Conservation (phyloP, 2,113 vertebrate species). For the Serinus canaria region DNA sequence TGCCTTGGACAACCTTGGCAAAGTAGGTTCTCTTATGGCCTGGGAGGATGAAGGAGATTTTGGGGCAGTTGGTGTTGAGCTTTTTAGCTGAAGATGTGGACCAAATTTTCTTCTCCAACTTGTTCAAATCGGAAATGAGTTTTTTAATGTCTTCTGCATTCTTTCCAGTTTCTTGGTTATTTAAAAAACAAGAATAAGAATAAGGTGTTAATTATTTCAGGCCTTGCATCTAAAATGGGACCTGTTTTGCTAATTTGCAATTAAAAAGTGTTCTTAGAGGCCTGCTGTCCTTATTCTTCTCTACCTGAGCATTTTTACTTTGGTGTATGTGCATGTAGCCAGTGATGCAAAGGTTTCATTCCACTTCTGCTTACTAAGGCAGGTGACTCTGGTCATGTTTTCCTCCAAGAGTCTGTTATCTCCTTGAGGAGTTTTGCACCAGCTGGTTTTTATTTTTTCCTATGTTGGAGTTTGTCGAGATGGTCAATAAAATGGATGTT, state of each 20-base stretch:
- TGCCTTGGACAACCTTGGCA: not conserved
- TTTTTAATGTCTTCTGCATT: constrained; percentile 19
- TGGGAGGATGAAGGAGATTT: not conserved
- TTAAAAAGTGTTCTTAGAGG: constrained; percentile 36
- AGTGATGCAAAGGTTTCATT: not conserved
- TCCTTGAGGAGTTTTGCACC: not conserved
- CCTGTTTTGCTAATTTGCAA: not conserved
- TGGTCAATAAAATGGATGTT: constrained; percentile 15
- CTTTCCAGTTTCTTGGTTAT: not conserved
- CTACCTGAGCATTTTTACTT: not conserved
- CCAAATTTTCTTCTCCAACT: not conserved
- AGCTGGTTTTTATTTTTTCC: not conserved
- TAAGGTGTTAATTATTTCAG: constrained; percentile 6
- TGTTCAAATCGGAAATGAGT: not conserved
- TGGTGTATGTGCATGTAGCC: not conserved
- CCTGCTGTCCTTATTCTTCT: not conserved
- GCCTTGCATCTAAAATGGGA: not conserved
- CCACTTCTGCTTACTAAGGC: not conserved
- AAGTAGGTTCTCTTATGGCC: not conserved
- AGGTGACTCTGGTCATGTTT: not conserved
- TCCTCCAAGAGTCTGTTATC: not conserved
- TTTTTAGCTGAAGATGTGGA: not conserved
- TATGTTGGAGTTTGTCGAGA: not conserved
- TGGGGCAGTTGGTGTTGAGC: not conserved
- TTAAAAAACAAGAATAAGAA: constrained; percentile 16